Percentiles rank a stretch among this genome's conserved stretches.
These are phyloP conservation scores for Nymphalis urticae DNA, from an alignment of 2,888 invertebrate genomes.

Conservation along the genomic window DNA sequence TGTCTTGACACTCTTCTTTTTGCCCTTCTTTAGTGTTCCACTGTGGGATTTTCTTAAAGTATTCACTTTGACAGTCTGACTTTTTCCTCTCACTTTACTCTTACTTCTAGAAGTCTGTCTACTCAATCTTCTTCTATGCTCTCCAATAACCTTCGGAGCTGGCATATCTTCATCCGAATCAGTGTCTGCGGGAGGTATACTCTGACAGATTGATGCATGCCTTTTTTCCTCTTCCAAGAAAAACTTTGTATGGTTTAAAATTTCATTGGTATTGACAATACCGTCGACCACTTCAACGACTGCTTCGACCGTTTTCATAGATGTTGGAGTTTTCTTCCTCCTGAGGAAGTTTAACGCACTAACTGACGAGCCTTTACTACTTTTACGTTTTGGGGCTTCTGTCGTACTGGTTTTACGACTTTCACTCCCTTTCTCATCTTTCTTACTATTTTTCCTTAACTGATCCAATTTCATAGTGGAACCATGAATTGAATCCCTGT, in stretches of 20 bases:
- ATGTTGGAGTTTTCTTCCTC: constrained; percentile 70
- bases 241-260: constrained; percentile 64
- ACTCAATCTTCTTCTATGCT: constrained; percentile 71
- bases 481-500: constrained; percentile 70
- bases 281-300: constrained; percentile 64
- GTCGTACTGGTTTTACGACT: constrained; percentile 63
- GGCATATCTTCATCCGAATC: constrained; percentile 71
- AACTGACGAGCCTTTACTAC: constrained; percentile 72
- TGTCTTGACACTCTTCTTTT: constrained; percentile 68
- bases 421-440: constrained; percentile 64
- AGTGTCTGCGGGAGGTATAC: constrained; percentile 57
- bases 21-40: constrained; percentile 72
- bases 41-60: constrained; percentile 74
- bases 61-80: constrained; percentile 72
- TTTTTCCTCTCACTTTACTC: constrained; percentile 74
- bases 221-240: constrained; percentile 73
- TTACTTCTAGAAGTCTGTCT: constrained; percentile 75
- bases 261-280: constrained; percentile 59
- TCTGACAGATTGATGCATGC: constrained; percentile 56
- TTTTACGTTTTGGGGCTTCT: constrained; percentile 70
- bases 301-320: constrained; percentile 65
- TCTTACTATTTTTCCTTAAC: constrained; percentile 68
- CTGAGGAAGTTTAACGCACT: constrained; percentile 71
- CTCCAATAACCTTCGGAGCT: constrained; percentile 60
- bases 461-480: constrained; percentile 66